Conservation (phyloP, 2,113 vertebrate species). For the Embiotoca jacksoni region DNA sequence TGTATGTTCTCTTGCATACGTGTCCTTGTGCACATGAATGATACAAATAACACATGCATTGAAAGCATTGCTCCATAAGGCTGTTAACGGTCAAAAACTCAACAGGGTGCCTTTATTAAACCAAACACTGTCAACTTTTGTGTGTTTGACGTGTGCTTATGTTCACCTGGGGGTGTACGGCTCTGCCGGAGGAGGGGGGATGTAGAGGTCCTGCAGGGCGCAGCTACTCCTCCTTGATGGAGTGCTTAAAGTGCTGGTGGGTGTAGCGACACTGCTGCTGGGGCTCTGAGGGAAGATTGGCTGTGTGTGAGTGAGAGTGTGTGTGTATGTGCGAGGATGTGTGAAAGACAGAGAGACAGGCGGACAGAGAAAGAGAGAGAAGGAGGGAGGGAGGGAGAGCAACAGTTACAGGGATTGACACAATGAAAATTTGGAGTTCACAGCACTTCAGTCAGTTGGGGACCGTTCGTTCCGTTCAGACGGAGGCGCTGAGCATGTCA, state of each 20-base stretch:
- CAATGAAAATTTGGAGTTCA: constrained; percentile 57
- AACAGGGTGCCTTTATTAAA: neutral
- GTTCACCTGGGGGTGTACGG: constrained; percentile 95
- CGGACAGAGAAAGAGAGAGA: constrained; percentile 41
- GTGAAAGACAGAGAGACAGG: constrained; percentile 34
- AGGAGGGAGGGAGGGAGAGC: constrained; percentile 34
- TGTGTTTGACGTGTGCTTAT: neutral
- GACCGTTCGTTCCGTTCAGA: constrained; percentile 34
- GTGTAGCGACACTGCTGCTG: constrained; percentile 94
- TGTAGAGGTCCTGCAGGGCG: constrained; percentile 96
- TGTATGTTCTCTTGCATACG: neutral
- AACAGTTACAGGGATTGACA: constrained; percentile 64
- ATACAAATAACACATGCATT: neutral
- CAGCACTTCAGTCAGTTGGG: constrained; percentile 50
- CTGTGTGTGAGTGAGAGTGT: constrained; percentile 80
- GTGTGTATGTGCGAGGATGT: constrained; percentile 19
- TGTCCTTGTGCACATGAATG: neutral
- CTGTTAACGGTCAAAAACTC: neutral
- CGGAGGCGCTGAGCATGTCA: constrained; percentile 38
- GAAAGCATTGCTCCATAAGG: neutral
- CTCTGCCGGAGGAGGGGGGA: constrained; percentile 96
- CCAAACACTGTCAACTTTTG: neutral
- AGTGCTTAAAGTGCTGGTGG: constrained; percentile 97
- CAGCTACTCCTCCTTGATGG: constrained; percentile 97
- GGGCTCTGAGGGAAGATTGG: constrained; percentile 98